These are phyloP conservation scores for Verasper variegatus DNA, from an alignment of 2,113 vertebrate species.

Conservation along the genomic window DNA sequence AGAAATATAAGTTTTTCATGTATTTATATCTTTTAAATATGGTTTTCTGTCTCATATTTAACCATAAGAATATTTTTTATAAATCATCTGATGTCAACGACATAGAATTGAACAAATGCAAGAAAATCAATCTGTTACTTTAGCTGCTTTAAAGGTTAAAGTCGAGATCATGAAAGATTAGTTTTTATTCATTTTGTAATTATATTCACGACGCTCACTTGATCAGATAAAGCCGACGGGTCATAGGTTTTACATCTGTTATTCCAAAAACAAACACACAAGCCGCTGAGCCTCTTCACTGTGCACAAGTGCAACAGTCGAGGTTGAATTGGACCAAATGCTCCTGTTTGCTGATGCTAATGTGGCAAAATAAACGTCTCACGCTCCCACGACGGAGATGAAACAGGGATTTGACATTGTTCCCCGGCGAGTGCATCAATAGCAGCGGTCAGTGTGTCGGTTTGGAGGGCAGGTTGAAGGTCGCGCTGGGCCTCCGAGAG, in stretches of 20 bases:
- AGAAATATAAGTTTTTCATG: too few species aligned
- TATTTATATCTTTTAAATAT: too few species aligned
- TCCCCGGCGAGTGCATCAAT: constrained; percentile 18
- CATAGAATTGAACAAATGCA: too few species aligned
- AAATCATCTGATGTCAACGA: too few species aligned
- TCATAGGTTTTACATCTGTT: constrained; percentile 4
- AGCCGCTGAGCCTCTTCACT: not conserved
- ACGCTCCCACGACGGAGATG: not conserved
- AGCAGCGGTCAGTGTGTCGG: constrained; percentile 45
- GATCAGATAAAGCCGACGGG: not conserved
- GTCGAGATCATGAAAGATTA: not conserved
- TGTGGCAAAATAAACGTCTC: not conserved
- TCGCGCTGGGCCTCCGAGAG: constrained; percentile 32
- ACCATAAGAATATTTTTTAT: too few species aligned
- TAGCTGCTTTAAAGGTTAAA: too few species aligned
- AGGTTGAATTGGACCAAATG: constrained; percentile 54
- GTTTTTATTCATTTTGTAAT: not conserved
- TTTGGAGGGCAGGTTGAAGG: constrained; percentile 73
- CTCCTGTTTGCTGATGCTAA: constrained; percentile 64
- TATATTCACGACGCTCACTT: not conserved
- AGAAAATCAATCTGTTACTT: too few species aligned
- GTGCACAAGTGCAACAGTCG: constrained; percentile 27
- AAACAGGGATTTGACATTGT: constrained; percentile 21
- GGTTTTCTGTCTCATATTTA: too few species aligned
- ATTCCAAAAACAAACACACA: constrained; percentile 3